Base-by-base conservation (phyloP, 2,888 invertebrate genomes). In the Epinotia bilunana region DNA sequence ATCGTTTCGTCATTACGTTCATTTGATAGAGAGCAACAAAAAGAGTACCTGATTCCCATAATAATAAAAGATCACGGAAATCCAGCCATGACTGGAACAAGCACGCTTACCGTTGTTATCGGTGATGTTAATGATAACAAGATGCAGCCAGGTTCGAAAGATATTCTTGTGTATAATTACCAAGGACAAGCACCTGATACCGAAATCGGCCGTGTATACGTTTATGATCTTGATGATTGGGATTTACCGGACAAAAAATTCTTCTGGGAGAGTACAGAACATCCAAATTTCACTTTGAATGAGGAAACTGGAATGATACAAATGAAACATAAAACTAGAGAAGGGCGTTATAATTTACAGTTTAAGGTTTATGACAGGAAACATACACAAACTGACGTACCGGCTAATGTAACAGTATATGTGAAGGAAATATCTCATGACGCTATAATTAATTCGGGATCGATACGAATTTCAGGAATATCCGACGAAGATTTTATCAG, bases 111-210 rank as follows among this genome's bases (percentile, higher is more conserved):
- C 0, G 98, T 99, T 39, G 98, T 99, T 68, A 99, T 99, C 83
- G 99, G 99, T 28, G 99, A 99, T 91, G 97, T 98, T 28, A 99
- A 99, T 90, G 99, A 99, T 89, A 99, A 99, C 91, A 98, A 98
- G 93, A 99, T 99, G 98, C 98, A 98, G 87, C 98, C 99, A 0
- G 99, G 99, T 1, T 97, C 98, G 5, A 99, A 99, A 94, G 97
- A 99, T 80, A 98, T 99, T 84, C 97, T 99, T 87, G 98, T 99
- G 2, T 99, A 99, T 91, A 99, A 99, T 91, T 99, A 99, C 83
- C 95, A 98, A 95, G 97, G 98, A 16, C 97, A 97, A 90, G 97
- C 98, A 73, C 98, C 97, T 39, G 98, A 97, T 82, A 98, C 98
- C 0, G 97, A 97, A 89, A 97, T 99, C 78, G 99, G 99, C 53